phyloP scores from a whole-genome alignment of 2,888 invertebrate species.

The Anthophora plumipes region DNA sequence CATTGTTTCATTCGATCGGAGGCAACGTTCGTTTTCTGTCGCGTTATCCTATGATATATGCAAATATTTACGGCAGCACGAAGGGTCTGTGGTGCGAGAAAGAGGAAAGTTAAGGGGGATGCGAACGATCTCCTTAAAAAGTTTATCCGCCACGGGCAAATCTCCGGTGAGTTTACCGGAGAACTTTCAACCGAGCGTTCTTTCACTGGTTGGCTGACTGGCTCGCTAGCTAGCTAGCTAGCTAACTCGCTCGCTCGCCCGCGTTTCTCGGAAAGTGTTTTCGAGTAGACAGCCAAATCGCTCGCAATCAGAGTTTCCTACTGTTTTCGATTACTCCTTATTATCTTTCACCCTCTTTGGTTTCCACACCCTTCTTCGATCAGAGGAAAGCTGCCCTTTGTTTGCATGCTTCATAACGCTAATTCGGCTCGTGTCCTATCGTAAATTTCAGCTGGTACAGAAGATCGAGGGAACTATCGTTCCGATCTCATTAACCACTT shows the following conservation, averaged over 20 bases:
- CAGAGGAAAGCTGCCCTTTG: background rate
- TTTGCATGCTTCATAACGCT: constrained; percentile 34
- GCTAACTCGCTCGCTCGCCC: no score
- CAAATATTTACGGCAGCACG: constrained; percentile 34
- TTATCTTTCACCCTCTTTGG: constrained; percentile 20
- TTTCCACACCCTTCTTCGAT: background rate
- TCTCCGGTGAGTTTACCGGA: constrained; percentile 60
- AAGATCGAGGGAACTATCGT: background rate
- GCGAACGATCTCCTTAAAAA: constrained; percentile 66
- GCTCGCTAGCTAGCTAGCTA: no score
- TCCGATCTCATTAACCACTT: constrained; percentile 18
- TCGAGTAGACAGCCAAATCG: constrained; percentile 56
- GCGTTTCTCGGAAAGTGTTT: constrained; percentile 54
- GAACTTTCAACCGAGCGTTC: constrained; percentile 56
- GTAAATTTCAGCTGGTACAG: background rate
- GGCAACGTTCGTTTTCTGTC: constrained; percentile 25
- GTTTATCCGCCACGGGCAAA: constrained; percentile 65
- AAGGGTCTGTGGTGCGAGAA: constrained; percentile 4
- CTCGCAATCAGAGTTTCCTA: constrained; percentile 53
- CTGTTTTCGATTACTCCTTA: constrained; percentile 50
- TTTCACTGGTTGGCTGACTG: constrained; percentile 45
- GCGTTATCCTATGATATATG: constrained; percentile 33
- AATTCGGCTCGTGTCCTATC: constrained; percentile 4
- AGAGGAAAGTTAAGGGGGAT: constrained; percentile 59
- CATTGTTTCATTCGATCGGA: background rate